Evolutionary conservation across 2,888 invertebrate species (phyloP).

Genomic region (Callyntrura guangdongensis): DNA sequence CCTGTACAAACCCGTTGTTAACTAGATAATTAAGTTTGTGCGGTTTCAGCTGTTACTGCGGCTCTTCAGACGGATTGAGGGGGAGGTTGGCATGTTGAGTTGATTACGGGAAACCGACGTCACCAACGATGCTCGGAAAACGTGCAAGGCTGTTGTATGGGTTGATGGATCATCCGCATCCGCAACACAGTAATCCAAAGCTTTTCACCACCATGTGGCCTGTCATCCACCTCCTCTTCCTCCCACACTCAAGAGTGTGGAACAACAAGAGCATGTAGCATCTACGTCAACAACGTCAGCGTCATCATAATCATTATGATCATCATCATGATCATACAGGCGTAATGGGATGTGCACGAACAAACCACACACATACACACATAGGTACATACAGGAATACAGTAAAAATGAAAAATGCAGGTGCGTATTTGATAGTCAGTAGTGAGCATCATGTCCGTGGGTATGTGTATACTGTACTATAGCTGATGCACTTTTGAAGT

Average conservation of each 20-base stretch:
- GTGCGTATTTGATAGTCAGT: too few relatives aligned
- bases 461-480: not conserved
- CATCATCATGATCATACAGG: too few relatives aligned
- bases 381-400: too few relatives aligned
- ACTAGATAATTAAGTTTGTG: constrained; percentile 18
- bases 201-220: not conserved
- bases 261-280: not conserved
- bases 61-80: constrained; percentile 20
- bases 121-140: constrained; percentile 6
- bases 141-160: not conserved
- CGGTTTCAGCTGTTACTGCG: constrained; percentile 11
- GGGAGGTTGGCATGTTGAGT: not conserved
- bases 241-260: not conserved
- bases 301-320: too few relatives aligned
- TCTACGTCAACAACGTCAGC: constrained; percentile 13
- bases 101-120: constrained; percentile 47
- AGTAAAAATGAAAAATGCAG: not conserved
- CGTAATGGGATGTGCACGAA: constrained; percentile 14
- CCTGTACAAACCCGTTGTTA: not conserved
- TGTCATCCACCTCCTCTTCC: constrained; percentile 16
- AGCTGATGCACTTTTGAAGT: constrained; percentile 17
- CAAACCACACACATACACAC: too few relatives aligned
- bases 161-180: constrained; percentile 38
- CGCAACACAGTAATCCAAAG: not conserved
- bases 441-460: too few relatives aligned